These are phyloP conservation scores for Nothoprocta perdicaria DNA, from an alignment of 2,113 vertebrate species.

Conservation along the genomic window DNA sequence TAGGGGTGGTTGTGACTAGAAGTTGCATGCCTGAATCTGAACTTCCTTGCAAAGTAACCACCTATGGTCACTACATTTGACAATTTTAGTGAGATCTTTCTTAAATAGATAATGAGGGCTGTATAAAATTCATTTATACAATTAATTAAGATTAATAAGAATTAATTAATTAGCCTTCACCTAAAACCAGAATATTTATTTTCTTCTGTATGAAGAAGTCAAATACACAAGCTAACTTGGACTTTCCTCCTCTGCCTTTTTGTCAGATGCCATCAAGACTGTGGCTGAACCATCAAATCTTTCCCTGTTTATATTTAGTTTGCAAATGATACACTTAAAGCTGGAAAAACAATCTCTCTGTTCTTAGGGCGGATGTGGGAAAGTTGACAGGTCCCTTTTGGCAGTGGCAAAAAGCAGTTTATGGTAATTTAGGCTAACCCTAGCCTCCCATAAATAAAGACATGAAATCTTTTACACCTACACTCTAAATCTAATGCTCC, in stretches of 20 bases:
- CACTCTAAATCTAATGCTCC: neutral
- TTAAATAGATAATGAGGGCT: neutral
- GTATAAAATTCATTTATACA: neutral
- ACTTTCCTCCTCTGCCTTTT: neutral
- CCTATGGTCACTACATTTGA: neutral
- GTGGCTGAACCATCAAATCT: neutral
- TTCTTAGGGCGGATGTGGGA: neutral
- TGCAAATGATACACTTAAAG: neutral
- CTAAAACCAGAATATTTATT: neutral
- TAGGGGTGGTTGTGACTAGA: neutral
- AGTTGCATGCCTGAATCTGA: neutral
- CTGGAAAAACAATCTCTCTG: conserved; percentile 8
- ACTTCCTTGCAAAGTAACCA: neutral
- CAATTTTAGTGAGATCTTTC: neutral
- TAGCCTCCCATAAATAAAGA: conserved; percentile 1
- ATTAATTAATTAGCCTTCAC: neutral
- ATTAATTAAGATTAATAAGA: neutral
- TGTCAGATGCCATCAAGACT: neutral
- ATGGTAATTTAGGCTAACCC: conserved; percentile 10
- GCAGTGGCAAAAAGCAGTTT: neutral
- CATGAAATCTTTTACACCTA: neutral
- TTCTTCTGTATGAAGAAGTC: neutral
- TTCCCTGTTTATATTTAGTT: conserved; percentile 23
- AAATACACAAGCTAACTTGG: neutral
- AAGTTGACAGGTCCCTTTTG: conserved; percentile 7